phyloP scores from a whole-genome alignment of 2,113 vertebrate genomes.

The Phalacrocorax pelagicus region DNA sequence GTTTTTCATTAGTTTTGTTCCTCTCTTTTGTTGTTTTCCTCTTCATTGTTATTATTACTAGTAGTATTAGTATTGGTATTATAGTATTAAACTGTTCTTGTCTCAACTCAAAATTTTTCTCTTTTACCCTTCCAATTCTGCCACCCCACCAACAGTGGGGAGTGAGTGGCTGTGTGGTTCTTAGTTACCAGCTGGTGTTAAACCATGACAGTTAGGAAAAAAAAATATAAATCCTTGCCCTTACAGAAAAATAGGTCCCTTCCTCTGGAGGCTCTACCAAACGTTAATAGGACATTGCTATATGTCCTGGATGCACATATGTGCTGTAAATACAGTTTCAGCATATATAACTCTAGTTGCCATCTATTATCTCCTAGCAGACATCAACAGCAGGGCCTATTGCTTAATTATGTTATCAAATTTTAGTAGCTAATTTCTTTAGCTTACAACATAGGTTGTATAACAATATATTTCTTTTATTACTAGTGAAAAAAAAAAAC shows the following conservation, averaged over 20 bases:
- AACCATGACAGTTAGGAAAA: background rate
- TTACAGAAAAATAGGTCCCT: background rate
- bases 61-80: too few relatives aligned
- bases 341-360: background rate
- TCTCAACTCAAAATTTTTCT: too few relatives aligned
- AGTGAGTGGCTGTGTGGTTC: too few relatives aligned
- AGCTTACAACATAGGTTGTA: background rate
- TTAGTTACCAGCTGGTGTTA: too few relatives aligned
- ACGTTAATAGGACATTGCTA: background rate
- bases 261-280: background rate
- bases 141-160: too few relatives aligned
- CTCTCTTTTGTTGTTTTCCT: too few relatives aligned
- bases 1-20: too few relatives aligned
- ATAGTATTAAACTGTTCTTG: too few relatives aligned
- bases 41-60: too few relatives aligned
- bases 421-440: slow-evolving; percentile 61
- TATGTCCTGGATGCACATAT: background rate
- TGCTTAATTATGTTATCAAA: slow-evolving; percentile 33
- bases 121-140: too few relatives aligned
- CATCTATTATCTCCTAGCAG: background rate
- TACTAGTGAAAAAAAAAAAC: slow-evolving; percentile 1
- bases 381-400: background rate
- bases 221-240: background rate
- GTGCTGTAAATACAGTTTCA: background rate
- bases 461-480: slow-evolving; percentile 28